Evolutionary conservation across 2,888 invertebrate genomes (phyloP), one percentile per base, ranked within the genome.

Genomic region (Nowickia ferox): DNA sequence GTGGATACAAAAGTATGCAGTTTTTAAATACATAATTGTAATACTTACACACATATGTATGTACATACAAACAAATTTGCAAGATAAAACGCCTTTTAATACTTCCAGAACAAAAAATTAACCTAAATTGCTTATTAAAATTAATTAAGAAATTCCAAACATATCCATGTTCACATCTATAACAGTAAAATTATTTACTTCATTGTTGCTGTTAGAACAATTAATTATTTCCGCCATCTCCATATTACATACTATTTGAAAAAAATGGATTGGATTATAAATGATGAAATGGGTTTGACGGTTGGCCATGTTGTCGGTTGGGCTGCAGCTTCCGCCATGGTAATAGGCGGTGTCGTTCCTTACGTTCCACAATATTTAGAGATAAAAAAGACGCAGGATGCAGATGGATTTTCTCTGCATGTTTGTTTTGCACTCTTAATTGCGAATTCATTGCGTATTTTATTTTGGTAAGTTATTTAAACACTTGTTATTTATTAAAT

Each of bases 331-430:
- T 95, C 95, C 82, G 97, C 97, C 87, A 98, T 99, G 97, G 96
- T 99, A 86, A 95, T 98, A 89, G 99, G 99, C 76, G 99, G 99
- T 88, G 96, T 98, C 55, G 96, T 98, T 87, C 99, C 99, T 40
- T 99, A 98, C 91, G 96, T 99, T 89, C 99, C 99, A 51, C 99
- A 99, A 91, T 99, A 99, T 92, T 94, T 96, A 88, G 98, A 99
- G 93, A 99, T 99, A 86, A 96, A 95, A 92, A 95, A 94, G 89
- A 96, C 97, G 48, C 96, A 97, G 93, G 98, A 98, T 94, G 96
- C 98, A 17, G 98, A 98, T 89, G 99, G 99, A 13, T 99, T 99
- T 93, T 99, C 99, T 0, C 94, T 98, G 65, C 97, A 98, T 92
- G 99, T 99, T 74, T 99, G 99, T 93, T 94, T 99, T 89, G 97